Conservation (phyloP, 2,113 vertebrate species). For the Dermatemys mawii region DNA sequence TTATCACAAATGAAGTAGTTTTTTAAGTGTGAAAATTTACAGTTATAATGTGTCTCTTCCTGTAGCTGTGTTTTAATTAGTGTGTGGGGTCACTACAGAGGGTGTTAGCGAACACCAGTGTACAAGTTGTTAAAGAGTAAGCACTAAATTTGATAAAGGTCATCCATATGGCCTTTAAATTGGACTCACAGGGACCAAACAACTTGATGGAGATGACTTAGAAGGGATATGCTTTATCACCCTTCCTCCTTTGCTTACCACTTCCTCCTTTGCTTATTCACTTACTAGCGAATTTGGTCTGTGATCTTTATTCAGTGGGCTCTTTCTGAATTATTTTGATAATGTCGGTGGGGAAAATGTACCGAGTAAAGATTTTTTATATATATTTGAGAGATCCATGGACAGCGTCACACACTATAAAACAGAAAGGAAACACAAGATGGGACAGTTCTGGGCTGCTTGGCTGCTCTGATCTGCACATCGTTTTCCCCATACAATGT, state of each 20-base stretch:
- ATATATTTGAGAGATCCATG: not conserved
- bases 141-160: not conserved
- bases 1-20: slow-evolving; percentile 44
- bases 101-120: not conserved
- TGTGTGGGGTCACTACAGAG: slow-evolving; percentile 6
- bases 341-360: not conserved
- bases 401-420: not conserved
- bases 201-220: not conserved
- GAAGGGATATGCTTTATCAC: not conserved
- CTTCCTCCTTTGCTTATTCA: not conserved
- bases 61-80: not conserved
- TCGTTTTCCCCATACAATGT: not conserved
- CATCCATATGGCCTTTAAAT: not conserved
- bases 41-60: not conserved
- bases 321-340: not conserved
- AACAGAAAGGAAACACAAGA: not conserved
- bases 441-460: not conserved
- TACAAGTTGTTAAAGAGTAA: not conserved
- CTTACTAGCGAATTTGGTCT: not conserved
- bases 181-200: not conserved
- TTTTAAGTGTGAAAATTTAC: slow-evolving; percentile 18
- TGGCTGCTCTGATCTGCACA: not conserved
- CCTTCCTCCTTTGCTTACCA: not conserved
- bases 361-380: not conserved
- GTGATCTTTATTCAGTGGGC: not conserved